Percentiles rank a stretch among this genome's conserved stretches.
phyloP scores from a whole-genome alignment of 2,888 invertebrate genomes.

The Eupithecia vulgata region DNA sequence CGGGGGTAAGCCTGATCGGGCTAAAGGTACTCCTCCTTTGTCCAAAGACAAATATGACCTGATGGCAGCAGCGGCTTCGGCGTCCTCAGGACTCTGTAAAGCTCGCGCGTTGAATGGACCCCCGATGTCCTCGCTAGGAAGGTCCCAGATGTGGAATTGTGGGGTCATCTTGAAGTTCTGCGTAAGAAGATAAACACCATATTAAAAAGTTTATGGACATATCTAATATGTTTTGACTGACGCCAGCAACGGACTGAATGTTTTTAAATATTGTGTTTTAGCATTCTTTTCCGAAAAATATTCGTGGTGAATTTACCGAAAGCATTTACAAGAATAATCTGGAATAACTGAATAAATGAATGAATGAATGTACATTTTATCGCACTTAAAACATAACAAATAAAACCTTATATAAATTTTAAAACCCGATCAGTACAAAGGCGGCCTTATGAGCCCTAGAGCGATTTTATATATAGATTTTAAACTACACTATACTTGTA shows the following conservation, averaged over 20 bases:
- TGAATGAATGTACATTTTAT: too few relatives aligned
- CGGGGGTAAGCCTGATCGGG: constrained; percentile 82
- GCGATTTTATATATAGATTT: too few relatives aligned
- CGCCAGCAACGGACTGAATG: background rate
- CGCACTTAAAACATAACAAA: too few relatives aligned
- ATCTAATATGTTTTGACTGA: too few relatives aligned
- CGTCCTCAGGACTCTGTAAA: constrained; percentile 75
- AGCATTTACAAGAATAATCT: background rate
- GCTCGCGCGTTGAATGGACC: constrained; percentile 87
- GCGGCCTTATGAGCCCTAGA: too few relatives aligned
- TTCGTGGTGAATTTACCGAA: background rate
- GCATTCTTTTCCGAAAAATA: background rate
- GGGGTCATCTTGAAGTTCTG: constrained; percentile 86
- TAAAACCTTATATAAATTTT: too few relatives aligned
- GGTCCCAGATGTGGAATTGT: constrained; percentile 77
- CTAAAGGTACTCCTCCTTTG: constrained; percentile 84
- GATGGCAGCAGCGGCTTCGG: constrained; percentile 78
- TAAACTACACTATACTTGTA: too few relatives aligned
- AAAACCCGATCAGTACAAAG: too few relatives aligned
- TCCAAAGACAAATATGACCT: constrained; percentile 86
- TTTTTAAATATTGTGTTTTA: too few relatives aligned
- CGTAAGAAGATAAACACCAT: constrained; percentile 1
- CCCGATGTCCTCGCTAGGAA: constrained; percentile 82
- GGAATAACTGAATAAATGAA: background rate
- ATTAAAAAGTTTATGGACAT: too few relatives aligned